Percentiles rank a stretch among this genome's conserved stretches.
These are phyloP conservation scores for Epinephelus moara DNA, from an alignment of 2,113 vertebrate species.

Conservation along the genomic window DNA sequence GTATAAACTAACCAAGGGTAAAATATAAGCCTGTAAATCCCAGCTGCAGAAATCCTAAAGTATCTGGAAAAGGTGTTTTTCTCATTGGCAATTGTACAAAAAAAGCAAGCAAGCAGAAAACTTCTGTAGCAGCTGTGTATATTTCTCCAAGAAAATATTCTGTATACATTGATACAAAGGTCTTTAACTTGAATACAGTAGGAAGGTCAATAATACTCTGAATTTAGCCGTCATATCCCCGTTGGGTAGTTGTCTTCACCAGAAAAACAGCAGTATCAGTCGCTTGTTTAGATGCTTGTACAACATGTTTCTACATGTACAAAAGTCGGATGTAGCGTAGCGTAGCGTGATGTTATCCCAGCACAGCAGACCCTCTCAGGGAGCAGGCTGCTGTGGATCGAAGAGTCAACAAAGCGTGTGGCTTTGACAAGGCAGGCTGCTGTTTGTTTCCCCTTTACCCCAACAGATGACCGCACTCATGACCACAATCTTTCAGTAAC, in stretches of 20 bases:
- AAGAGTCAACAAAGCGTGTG: slow-evolving; percentile 6
- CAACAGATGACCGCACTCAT: background rate
- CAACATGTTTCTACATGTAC: background rate
- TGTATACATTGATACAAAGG: background rate
- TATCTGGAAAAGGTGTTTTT: slow-evolving; percentile 21
- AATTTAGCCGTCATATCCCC: background rate
- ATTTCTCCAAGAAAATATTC: background rate
- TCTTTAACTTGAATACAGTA: too few species aligned
- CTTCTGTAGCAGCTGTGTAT: slow-evolving; percentile 14
- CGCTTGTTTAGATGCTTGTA: background rate
- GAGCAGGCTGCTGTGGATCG: background rate
- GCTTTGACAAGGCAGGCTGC: background rate
- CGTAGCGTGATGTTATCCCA: background rate
- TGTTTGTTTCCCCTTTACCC: background rate
- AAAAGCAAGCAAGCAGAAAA: slow-evolving; percentile 33
- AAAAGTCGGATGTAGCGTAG: background rate
- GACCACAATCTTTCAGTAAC: background rate
- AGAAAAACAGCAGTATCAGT: background rate
- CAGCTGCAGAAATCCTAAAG: background rate
- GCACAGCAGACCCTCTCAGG: background rate
- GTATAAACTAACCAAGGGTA: slow-evolving; percentile 38
- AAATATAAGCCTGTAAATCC: slow-evolving; percentile 38
- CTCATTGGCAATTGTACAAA: background rate
- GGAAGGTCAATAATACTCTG: background rate
- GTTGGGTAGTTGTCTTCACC: background rate